Conservation (phyloP, 2,113 vertebrate genomes). For the Orthochromis malagaraziensis region DNA sequence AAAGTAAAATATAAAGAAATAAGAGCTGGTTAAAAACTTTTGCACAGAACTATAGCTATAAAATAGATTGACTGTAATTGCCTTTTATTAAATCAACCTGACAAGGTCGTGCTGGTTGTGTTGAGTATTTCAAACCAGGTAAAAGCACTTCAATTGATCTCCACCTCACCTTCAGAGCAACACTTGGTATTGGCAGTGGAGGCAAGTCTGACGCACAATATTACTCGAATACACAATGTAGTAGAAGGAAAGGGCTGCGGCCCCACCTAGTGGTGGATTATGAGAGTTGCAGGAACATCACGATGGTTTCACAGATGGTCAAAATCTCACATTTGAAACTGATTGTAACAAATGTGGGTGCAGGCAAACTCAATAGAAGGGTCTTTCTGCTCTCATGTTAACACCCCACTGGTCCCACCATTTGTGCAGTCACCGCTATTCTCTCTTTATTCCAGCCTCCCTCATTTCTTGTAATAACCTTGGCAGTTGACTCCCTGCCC, state of each 20-base stretch:
- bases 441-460: not conserved
- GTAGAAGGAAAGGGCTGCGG: not conserved
- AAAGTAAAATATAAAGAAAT: not conserved
- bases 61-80: not conserved
- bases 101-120: not conserved
- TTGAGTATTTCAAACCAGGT: not conserved
- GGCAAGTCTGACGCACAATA: not conserved
- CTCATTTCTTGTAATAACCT: not conserved
- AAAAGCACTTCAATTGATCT: not conserved
- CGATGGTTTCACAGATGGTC: not conserved
- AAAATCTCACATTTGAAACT: not conserved
- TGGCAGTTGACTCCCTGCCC: not conserved
- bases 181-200: not conserved
- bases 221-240: not conserved
- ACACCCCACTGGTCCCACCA: not conserved
- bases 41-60: not conserved
- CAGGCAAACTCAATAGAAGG: not conserved
- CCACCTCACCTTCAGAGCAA: not conserved
- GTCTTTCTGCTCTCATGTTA: not conserved
- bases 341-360: not conserved
- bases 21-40: not conserved
- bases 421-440: not conserved
- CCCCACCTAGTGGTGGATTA: constrained; percentile 22
- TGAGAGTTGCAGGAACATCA: not conserved
- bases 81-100: not conserved